phyloP scores from a whole-genome alignment of 2,113 vertebrate genomes.

The Siniperca knerii region DNA sequence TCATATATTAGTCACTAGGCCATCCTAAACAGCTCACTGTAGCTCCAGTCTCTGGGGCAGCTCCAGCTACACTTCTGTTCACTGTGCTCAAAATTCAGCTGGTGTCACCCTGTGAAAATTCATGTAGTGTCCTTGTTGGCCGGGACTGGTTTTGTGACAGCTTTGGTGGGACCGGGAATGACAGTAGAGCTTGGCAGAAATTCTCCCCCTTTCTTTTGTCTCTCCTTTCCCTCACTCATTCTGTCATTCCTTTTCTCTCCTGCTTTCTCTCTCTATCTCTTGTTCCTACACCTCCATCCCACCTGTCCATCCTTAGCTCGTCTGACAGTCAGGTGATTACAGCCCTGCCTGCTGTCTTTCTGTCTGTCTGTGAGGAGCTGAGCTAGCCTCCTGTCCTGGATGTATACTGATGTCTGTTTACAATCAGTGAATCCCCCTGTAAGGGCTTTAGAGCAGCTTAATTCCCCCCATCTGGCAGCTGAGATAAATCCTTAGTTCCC shows the following conservation, averaged over 20 bases:
- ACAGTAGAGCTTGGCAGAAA: constrained; percentile 5
- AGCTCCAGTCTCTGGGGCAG: constrained; percentile 15
- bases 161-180: constrained; percentile 8
- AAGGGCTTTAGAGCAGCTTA: constrained; percentile 59
- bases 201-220: background rate
- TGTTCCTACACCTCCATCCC: background rate
- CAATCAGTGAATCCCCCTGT: constrained; percentile 42
- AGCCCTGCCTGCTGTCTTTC: constrained; percentile 27
- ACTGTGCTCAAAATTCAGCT: constrained; percentile 28
- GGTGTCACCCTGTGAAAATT: constrained; percentile 2
- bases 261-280: background rate
- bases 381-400: constrained; percentile 2
- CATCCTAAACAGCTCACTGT: constrained; percentile 10
- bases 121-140: constrained; percentile 6
- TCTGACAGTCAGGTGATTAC: constrained; percentile 41
- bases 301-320: constrained; percentile 20
- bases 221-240: background rate
- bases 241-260: background rate
- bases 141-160: background rate
- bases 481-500: constrained; percentile 47
- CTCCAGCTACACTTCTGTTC: constrained; percentile 15
- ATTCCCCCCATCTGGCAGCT: constrained; percentile 40
- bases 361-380: constrained; percentile 17
- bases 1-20: constrained; percentile 48
- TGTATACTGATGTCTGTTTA: constrained; percentile 37